A percentile compares a stretch with the other conserved stretches of the same genome.
phyloP scores from a whole-genome alignment of 1,140 invertebrate species.

The Drosophila parabipectinata region DNA sequence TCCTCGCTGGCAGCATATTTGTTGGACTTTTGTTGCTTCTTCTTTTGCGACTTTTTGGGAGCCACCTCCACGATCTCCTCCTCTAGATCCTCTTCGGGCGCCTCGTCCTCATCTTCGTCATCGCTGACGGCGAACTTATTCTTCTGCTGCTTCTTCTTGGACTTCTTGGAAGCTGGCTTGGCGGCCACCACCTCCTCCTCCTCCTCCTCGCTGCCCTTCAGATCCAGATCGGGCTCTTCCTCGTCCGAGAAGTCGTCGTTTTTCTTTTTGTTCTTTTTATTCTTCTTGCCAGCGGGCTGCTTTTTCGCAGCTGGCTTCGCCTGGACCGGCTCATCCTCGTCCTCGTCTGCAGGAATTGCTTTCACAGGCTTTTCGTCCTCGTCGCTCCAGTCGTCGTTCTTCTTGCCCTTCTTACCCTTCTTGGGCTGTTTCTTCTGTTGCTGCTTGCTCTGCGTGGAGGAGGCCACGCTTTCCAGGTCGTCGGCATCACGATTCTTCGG shows the following conservation, averaged over 20 bases:
- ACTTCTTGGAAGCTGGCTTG: conserved; percentile 64
- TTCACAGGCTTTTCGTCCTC: conserved; percentile 81
- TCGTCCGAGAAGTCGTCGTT: conserved; percentile 59
- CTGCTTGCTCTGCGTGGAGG: conserved; percentile 86
- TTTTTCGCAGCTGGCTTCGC: conserved; percentile 61
- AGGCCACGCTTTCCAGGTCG: conserved; percentile 84
- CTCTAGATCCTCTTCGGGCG: conserved; percentile 16
- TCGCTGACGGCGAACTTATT: conserved; percentile 69
- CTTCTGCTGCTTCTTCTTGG: conserved; percentile 65
- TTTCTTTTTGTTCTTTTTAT: conserved; percentile 80
- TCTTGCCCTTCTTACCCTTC: conserved; percentile 76
- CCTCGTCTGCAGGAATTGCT: conserved; percentile 22
- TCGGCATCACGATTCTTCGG: conserved; percentile 78
- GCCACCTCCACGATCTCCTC: conserved; percentile 32
- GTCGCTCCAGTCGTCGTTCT: conserved; percentile 77
- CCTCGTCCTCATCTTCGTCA: conserved; percentile 49
- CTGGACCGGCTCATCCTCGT: conserved; percentile 7
- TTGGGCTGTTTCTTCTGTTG: conserved; percentile 65
- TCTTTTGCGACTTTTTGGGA: conserved; percentile 65
- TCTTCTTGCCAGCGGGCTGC: conserved; percentile 70
- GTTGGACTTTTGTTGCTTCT: conserved; percentile 49
- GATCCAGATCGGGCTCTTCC: conserved; percentile 34
- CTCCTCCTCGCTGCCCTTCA: conserved; percentile 38
- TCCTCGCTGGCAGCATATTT: conserved; percentile 56
- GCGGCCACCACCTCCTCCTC: conserved; percentile 35